phyloP scores from a whole-genome alignment of 2,797 vertebrate genomes.

The Enteromius argenteus region DNA sequence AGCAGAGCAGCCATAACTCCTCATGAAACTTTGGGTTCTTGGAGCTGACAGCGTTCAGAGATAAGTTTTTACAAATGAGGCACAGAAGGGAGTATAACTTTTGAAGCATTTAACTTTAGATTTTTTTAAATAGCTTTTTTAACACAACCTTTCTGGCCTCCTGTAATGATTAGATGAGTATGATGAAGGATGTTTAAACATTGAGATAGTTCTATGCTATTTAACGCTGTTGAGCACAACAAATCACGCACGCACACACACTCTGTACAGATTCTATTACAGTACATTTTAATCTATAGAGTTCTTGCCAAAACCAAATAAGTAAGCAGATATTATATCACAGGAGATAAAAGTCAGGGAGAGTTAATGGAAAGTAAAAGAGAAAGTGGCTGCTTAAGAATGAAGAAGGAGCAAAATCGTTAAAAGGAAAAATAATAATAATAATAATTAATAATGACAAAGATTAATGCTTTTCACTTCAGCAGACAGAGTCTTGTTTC shows the following conservation, averaged over 20 bases:
- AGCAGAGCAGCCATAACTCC: constrained; percentile 41
- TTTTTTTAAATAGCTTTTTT: constrained; percentile 53
- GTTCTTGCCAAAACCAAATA: constrained; percentile 30
- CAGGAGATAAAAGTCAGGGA: background rate
- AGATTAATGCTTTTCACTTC: background rate
- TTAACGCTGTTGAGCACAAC: background rate
- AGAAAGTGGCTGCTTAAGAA: background rate
- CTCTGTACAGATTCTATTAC: constrained; percentile 27
- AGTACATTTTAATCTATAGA: constrained; percentile 12
- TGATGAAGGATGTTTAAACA: constrained; percentile 54
- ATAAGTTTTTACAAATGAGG: constrained; percentile 55
- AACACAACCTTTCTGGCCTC: constrained; percentile 53
- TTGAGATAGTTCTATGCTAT: constrained; percentile 29
- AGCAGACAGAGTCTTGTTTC: background rate
- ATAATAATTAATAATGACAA: background rate
- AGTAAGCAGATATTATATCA: constrained; percentile 3
- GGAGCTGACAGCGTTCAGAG: constrained; percentile 27
- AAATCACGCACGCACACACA: background rate
- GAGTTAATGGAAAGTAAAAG: background rate
- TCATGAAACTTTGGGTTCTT: constrained; percentile 47
- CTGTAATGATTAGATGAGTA: constrained; percentile 57
- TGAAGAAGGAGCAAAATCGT: background rate
- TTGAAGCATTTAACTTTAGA: constrained; percentile 49
- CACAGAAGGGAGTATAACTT: constrained; percentile 52
- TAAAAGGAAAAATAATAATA: background rate